A percentile compares a stretch with the other conserved stretches of the same genome.
Evolutionary conservation across 2,113 vertebrate genomes (phyloP).

Genomic region (Sapayoa aenigma): DNA sequence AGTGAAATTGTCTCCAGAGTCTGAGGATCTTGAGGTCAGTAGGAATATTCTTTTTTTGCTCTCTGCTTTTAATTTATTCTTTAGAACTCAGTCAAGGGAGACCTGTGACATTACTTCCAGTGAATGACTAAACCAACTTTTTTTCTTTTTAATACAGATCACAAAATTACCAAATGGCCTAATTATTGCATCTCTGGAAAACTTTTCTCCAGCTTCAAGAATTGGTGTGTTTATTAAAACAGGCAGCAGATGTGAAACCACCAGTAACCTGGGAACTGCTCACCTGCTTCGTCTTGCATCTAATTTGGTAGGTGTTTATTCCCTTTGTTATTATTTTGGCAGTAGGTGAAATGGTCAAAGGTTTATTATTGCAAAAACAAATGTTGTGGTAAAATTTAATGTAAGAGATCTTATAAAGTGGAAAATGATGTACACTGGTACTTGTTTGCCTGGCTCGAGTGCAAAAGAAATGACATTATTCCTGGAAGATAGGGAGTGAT

Average conservation of each 20-base stretch:
- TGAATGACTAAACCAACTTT: background rate
- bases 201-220: conserved; percentile 88
- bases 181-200: conserved; percentile 91
- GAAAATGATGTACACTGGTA: background rate
- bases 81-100: background rate
- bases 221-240: conserved; percentile 91
- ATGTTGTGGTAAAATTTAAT: background rate
- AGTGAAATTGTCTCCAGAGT: conserved; percentile 73
- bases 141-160: conserved; percentile 75
- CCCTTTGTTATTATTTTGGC: background rate
- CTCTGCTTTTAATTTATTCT: background rate
- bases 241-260: conserved; percentile 88
- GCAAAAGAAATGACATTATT: background rate
- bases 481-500: background rate
- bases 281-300: conserved; percentile 90
- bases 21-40: conserved; percentile 91
- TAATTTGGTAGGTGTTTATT: conserved; percentile 79
- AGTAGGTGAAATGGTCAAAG: background rate
- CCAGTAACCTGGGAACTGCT: conserved; percentile 82
- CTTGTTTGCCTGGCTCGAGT: background rate
- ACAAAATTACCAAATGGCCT: conserved; percentile 90
- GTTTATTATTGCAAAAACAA: background rate
- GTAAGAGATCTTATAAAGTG: background rate
- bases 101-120: background rate
- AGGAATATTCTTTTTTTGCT: background rate